Base-by-base conservation (phyloP, 2,113 vertebrate species). In the Cromileptes altivelis region DNA sequence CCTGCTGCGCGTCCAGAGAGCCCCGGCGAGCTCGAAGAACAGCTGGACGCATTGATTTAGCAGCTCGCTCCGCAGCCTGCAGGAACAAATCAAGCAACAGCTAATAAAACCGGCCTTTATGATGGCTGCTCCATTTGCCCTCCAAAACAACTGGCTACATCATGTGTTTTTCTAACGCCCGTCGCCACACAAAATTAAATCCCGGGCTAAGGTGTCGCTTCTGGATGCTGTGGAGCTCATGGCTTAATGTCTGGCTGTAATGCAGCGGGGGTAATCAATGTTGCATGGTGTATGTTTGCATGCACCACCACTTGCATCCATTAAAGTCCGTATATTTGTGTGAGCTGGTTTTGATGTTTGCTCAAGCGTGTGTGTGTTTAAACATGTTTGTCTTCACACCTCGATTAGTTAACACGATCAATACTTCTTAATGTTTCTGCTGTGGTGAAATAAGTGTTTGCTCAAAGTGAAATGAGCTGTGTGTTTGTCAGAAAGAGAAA, bases 1-100 rank as follows among this genome's bases (percentile, higher is more conserved):
- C 98, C 98, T 99, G 98, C 97, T 97, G 97, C 93, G 96, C 77
- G 83, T 94, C 94, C 95, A 76, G 90, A 97, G 96, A 96, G 97
- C 95, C 94, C 75, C 81, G 52, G 90, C 88, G 58, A 88, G 88
- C 89, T 81, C 45, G 47, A 94, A 93, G 96, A 98, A 98, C 98
- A 99, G 97, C 98, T 99, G 98, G 96, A 96, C 82, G 87, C 96
- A 96, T 97, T 98, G 97, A 98, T 97, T 98, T 98, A 98, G 97
- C 96, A 85, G 94, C 95, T 95, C 91, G 94, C 97, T 96, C 95
- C 93, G 92, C 95, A 92, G 96, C 94, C 97, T 96, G 94, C 97
- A 98, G 97, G 97, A 97, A 98, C 95, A 95, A 97, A 96, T 99
- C 98, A 97, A 96, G 96, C 95, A 93, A 97, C 97, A 98, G 97